A percentile compares a stretch with the other conserved stretches of the same genome.
Conservation (phyloP, 2,888 invertebrate species). For the Dromius quadrimaculatus region DNA sequence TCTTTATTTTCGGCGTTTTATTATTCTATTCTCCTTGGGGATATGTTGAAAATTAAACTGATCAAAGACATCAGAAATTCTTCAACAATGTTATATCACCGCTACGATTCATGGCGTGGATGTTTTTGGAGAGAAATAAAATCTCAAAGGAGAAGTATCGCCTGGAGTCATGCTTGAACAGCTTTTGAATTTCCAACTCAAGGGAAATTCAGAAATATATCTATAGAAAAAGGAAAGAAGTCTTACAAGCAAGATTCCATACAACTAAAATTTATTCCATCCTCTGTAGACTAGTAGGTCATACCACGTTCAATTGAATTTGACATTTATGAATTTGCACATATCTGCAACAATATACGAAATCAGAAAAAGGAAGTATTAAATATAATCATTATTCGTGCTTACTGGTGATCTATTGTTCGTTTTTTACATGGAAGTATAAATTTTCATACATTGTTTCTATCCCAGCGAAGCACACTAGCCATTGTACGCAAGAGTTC, state of each 20-base stretch:
- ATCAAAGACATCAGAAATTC: background rate
- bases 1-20: background rate
- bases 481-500: no score
- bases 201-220: slow-evolving; percentile 18
- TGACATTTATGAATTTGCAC: no score
- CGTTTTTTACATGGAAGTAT: no score
- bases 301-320: no score
- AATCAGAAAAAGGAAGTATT: no score
- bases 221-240: slow-evolving; percentile 1
- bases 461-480: no score
- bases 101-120: background rate
- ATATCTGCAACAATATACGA: no score
- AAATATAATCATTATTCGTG: no score
- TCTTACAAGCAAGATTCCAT: background rate
- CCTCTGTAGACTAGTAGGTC: no score
- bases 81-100: background rate
- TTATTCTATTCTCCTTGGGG: background rate
- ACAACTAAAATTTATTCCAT: slow-evolving; percentile 9
- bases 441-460: no score
- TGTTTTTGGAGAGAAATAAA: slow-evolving; percentile 18
- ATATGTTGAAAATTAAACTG: slow-evolving; percentile 10
- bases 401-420: no score
- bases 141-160: slow-evolving; percentile 26
- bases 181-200: slow-evolving; percentile 26
- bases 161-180: slow-evolving; percentile 16